Evolutionary conservation across 92 coral and sea anemone species (phyloP), one percentile per base, ranked within the genome.

Genomic region (Anthopleura xanthogrammica): DNA sequence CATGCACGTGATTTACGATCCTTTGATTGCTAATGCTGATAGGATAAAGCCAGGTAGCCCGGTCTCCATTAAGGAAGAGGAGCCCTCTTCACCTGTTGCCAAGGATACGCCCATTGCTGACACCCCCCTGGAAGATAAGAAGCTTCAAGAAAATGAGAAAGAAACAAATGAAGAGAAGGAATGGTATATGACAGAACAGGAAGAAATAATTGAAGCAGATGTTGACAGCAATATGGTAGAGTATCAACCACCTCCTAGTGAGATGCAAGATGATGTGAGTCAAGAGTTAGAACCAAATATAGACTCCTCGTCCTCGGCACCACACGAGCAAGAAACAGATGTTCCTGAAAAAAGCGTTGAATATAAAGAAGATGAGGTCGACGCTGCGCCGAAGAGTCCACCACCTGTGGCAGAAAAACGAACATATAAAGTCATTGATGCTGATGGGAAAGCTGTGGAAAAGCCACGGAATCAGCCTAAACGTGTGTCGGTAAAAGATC

Each of bases 401-500:
- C 65, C 48, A 42, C 58, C 24, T 6, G 40, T 43, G 14, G 78
- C 52, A 68, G 11, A 43, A 43, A 75, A 75, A 50, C 78, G 78
- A 43, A 16, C 3, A 13, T 73, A 12, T 75, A 19, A 16, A 2
- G 24, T 42, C 1, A 19, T 6, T 42, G 78, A 75, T 19, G 41
- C 29, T 7, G 78, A 75, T 5, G 70, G 74, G 3, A 75, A 81
- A 12, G 19, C 50, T 24, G 50, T n/a, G 1, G 43, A 66, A 24
- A 81, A 81, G 77, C 48, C 74, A 48, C 77, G 84, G 19, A 80
- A 62, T 22, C 58, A 54, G 58, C 74, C 83, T 3, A 48, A 88
- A 20, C 91, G 94, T 29, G 86, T 93, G 17, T 93, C 97, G n/a
- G 97, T 93, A 4, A 93, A 83, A 83, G 97, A 93, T 75, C 93